Evolutionary conservation across 2,888 invertebrate species (phyloP).

Genomic region (Cybosia mesomella): DNA sequence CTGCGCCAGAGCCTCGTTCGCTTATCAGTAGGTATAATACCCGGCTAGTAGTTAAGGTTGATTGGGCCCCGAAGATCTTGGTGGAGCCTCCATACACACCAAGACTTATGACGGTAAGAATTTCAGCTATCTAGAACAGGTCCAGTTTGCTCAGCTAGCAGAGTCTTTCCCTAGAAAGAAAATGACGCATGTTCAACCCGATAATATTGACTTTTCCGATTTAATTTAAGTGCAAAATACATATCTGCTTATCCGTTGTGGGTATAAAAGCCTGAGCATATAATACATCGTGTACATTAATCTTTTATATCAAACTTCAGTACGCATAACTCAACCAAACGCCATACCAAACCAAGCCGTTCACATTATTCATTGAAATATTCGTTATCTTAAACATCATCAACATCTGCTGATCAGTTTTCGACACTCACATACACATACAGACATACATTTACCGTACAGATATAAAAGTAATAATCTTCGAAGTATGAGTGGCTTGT

Average conservation of each 20-base stretch:
- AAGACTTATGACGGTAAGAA: neutral
- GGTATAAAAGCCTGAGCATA: neutral
- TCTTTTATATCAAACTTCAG: conserved; percentile 10
- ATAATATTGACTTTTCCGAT: too few species aligned
- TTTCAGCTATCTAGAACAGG: neutral
- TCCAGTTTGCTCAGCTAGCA: neutral
- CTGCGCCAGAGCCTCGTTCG: too few species aligned
- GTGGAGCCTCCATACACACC: too few species aligned
- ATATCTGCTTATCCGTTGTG: neutral
- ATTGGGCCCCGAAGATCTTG: too few species aligned
- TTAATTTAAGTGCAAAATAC: too few species aligned
- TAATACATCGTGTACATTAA: neutral
- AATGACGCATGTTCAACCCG: too few species aligned
- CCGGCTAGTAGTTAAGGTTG: too few species aligned
- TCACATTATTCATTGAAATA: conserved; percentile 16
- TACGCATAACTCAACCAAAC: conserved; percentile 13
- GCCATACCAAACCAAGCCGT: conserved; percentile 13
- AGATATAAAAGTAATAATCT: conserved; percentile 41
- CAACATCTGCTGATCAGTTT: conserved; percentile 22
- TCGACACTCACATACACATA: conserved; percentile 20
- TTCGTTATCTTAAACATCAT: conserved; percentile 20
- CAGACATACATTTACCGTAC: conserved; percentile 13
- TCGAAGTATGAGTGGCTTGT: conserved; percentile 51
- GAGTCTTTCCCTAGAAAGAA: too few species aligned
- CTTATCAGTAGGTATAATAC: too few species aligned